These are phyloP conservation scores for Brachionus rotundiformis DNA, from an alignment of 1,140 invertebrate genomes.

Conservation along the genomic window DNA sequence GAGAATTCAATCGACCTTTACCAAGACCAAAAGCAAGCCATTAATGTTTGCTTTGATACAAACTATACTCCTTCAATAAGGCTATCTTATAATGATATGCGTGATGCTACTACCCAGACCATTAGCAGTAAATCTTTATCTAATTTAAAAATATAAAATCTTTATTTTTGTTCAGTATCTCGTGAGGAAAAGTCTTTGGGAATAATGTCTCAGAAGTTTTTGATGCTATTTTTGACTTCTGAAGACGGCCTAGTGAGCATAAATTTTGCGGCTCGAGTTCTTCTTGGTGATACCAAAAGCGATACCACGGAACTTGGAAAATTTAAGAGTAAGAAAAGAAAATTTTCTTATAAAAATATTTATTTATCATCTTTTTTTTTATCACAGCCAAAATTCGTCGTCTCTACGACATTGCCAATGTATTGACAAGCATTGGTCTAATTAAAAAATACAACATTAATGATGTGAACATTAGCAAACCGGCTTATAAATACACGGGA, in stretches of 20 bases:
- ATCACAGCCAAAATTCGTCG: conserved; percentile 70
- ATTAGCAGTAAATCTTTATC: conserved; percentile 5
- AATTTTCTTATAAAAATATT: background rate
- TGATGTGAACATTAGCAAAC: conserved; percentile 69
- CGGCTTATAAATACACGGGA: conserved; percentile 72
- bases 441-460: conserved; percentile 70
- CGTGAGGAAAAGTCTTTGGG: conserved; percentile 70
- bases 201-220: conserved; percentile 73
- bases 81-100: background rate
- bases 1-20: conserved; percentile 30
- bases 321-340: conserved; percentile 63
- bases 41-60: conserved; percentile 34
- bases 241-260: conserved; percentile 69
- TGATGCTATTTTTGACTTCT: conserved; percentile 73
- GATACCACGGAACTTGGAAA: conserved; percentile 61
- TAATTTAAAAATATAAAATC: background rate
- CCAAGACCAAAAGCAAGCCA: conserved; percentile 5
- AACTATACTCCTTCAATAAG: background rate
- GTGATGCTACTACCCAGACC: conserved; percentile 16
- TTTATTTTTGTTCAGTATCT: conserved; percentile 49
- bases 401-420: conserved; percentile 76
- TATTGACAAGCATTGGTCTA: conserved; percentile 71
- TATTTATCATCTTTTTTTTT: background rate
- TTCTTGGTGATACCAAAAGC: conserved; percentile 66
- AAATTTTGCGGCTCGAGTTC: conserved; percentile 71